These are phyloP conservation scores for Cyanistes caeruleus DNA, from an alignment of 2,113 vertebrate genomes.

Conservation along the genomic window DNA sequence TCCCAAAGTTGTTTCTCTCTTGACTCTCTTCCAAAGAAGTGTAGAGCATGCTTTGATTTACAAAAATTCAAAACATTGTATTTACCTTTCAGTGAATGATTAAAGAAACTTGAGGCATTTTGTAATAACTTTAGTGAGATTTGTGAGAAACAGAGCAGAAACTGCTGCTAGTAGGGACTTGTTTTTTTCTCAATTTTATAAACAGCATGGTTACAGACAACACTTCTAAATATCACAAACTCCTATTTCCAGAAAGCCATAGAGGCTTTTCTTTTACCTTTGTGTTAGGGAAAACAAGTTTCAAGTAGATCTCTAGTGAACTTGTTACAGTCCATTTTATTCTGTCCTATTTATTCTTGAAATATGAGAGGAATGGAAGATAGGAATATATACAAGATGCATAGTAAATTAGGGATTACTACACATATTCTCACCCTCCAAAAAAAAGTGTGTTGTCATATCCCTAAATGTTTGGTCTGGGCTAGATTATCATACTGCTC, in stretches of 20 bases:
- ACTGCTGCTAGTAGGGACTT: neutral
- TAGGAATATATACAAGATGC: neutral
- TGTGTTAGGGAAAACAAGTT: neutral
- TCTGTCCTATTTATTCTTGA: neutral
- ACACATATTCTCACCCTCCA: neutral
- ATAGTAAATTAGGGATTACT: neutral
- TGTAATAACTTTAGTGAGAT: neutral
- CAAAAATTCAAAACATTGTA: neutral
- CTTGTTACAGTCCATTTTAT: neutral
- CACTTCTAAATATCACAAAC: neutral
- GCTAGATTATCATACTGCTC: neutral
- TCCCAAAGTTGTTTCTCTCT: neutral
- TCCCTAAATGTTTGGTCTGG: neutral
- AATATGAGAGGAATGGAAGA: neutral
- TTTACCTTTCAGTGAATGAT: neutral
- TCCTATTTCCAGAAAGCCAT: neutral
- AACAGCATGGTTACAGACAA: neutral
- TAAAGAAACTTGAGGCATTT: neutral
- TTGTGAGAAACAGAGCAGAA: neutral
- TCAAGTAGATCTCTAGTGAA: neutral
- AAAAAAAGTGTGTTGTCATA: neutral
- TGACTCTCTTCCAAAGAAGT: neutral
- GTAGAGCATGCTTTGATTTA: neutral
- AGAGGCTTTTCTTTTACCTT: neutral
- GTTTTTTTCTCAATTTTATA: neutral